Percentiles rank a stretch among this genome's conserved stretches.
Conservation (phyloP, 2,797 vertebrate genomes). For the Nannoperca australis region DNA sequence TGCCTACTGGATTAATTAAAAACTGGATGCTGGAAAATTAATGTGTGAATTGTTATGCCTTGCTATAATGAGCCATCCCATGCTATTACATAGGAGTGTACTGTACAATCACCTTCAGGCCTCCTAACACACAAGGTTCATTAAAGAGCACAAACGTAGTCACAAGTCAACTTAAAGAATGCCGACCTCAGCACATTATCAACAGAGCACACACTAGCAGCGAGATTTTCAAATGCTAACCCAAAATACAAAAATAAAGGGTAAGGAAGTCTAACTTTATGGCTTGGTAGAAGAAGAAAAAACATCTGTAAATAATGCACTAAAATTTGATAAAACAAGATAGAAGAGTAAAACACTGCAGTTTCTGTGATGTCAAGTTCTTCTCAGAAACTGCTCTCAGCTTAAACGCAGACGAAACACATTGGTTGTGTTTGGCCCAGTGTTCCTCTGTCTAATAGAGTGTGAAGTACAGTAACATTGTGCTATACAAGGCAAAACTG, state of each 20-base stretch:
- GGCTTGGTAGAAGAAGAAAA: background rate
- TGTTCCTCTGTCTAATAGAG: constrained; percentile 60
- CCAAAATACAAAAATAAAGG: constrained; percentile 57
- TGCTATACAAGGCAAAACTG: constrained; percentile 45
- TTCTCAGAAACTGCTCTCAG: constrained; percentile 25
- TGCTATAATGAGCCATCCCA: constrained; percentile 89
- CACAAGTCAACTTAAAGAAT: constrained; percentile 80
- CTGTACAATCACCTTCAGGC: constrained; percentile 88
- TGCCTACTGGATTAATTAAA: constrained; percentile 93
- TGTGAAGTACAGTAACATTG: constrained; percentile 57
- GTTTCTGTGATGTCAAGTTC: constrained; percentile 27
- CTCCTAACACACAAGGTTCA: constrained; percentile 83
- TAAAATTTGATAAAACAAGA: constrained; percentile 34
- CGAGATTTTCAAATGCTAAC: constrained; percentile 54
- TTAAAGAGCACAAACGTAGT: constrained; percentile 83
- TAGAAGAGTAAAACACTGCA: constrained; percentile 26
- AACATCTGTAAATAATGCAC: constrained; percentile 19
- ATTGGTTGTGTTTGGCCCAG: constrained; percentile 41
- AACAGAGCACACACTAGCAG: constrained; percentile 49
- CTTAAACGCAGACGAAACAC: constrained; percentile 27
- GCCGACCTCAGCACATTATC: constrained; percentile 74
- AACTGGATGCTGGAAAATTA: constrained; percentile 91
- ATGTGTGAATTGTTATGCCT: constrained; percentile 89
- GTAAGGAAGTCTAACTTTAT: constrained; percentile 38
- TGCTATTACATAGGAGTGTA: constrained; percentile 87